A percentile compares a stretch with the other conserved stretches of the same genome.
Evolutionary conservation across 2,888 invertebrate species (phyloP).

Genomic region (Pollenia angustigena): DNA sequence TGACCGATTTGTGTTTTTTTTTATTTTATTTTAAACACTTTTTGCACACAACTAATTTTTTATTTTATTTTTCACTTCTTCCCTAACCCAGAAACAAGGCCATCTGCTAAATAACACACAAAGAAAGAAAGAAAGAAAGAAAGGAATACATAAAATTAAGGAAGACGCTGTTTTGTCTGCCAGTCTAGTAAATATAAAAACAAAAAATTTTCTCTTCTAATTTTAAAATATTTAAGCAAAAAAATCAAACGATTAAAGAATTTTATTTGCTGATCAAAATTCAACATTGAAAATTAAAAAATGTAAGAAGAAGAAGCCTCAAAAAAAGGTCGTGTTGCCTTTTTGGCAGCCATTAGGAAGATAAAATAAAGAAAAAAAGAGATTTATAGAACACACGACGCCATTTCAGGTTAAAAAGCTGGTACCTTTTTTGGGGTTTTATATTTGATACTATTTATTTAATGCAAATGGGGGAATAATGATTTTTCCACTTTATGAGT

Average conservation of each 20-base stretch:
- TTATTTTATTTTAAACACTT: constrained; percentile 4
- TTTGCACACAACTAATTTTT: constrained; percentile 28
- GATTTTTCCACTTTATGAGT: no score
- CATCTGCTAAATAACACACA: constrained; percentile 30
- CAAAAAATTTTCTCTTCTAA: background rate
- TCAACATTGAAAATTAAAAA: constrained; percentile 39
- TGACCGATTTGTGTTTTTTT: constrained; percentile 1
- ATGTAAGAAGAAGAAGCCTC: constrained; percentile 13
- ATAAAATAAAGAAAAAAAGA: background rate
- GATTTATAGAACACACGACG: background rate
- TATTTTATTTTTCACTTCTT: background rate
- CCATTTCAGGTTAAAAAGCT: no score
- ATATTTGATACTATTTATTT: no score
- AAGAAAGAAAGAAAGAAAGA: background rate
- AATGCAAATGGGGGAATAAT: no score
- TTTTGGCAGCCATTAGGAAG: constrained; percentile 59
- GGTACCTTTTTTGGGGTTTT: no score
- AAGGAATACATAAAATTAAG: constrained; percentile 27
- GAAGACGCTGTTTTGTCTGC: constrained; percentile 70
- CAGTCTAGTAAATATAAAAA: constrained; percentile 37
- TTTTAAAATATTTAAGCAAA: background rate
- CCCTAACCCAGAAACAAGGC: constrained; percentile 53
- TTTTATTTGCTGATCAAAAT: constrained; percentile 25
- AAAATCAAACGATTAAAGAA: constrained; percentile 9
- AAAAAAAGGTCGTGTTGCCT: constrained; percentile 62